Conservation (phyloP, 1,140 invertebrate genomes). For the Dysdera silvatica region DNA sequence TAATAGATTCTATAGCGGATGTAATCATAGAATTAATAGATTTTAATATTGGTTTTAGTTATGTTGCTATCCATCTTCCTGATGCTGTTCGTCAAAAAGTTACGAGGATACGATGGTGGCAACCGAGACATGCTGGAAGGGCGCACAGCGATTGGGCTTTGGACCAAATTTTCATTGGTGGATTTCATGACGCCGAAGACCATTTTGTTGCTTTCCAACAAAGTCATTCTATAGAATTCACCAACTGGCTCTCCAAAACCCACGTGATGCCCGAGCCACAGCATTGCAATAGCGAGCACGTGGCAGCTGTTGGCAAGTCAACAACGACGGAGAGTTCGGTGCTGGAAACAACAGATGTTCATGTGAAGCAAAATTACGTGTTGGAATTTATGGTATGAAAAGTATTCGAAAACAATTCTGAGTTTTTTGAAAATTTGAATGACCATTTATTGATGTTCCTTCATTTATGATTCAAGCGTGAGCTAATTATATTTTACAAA, state of each 20-base stretch:
- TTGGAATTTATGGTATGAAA: conserved; percentile 22
- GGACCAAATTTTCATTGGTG: conserved; percentile 46
- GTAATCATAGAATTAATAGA: neutral
- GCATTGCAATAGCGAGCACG: conserved; percentile 4
- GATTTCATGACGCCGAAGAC: conserved; percentile 22
- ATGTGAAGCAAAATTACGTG: conserved; percentile 18
- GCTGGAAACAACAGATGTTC: conserved; percentile 32
- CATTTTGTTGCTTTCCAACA: conserved; percentile 10
- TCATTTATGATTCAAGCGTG: too few species aligned
- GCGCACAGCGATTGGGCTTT: conserved; percentile 45
- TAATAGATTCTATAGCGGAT: too few species aligned
- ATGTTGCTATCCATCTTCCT: conserved; percentile 41
- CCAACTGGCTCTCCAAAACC: conserved; percentile 19
- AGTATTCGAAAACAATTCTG: too few species aligned
- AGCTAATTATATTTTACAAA: too few species aligned
- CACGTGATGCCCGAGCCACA: conserved; percentile 8
- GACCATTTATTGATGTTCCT: too few species aligned
- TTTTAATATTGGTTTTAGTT: conserved; percentile 17
- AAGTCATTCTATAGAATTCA: conserved; percentile 11
- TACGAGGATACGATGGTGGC: conserved; percentile 45
- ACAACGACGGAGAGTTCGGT: conserved; percentile 28
- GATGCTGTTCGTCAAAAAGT: conserved; percentile 38
- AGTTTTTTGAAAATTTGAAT: too few species aligned
- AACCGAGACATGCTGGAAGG: conserved; percentile 38
- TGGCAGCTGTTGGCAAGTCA: conserved; percentile 21